phyloP scores from a whole-genome alignment of 2,888 invertebrate genomes.

The Diachrysia chrysitis region DNA sequence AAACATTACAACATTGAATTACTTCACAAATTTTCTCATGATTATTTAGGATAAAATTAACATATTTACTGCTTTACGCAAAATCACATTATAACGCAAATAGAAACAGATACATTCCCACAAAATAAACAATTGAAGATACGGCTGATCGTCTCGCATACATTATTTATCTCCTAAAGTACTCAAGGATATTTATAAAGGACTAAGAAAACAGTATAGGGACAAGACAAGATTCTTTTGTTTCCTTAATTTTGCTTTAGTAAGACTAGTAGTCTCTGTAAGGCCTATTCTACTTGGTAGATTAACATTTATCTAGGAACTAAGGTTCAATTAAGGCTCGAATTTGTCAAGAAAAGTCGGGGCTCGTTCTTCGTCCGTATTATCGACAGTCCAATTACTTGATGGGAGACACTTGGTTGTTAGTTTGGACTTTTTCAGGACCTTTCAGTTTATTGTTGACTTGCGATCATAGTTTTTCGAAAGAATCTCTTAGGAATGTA shows the following conservation, averaged over 20 bases:
- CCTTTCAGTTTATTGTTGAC: neutral
- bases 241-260: neutral
- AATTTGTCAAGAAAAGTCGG: neutral
- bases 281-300: too few species aligned
- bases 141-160: constrained; percentile 17
- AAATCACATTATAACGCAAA: constrained; percentile 37
- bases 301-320: too few species aligned
- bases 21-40: too few species aligned
- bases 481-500: neutral
- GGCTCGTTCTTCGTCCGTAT: neutral
- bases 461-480: neutral
- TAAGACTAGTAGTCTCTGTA: too few species aligned
- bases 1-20: too few species aligned
- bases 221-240: too few species aligned
- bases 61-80: constrained; percentile 16
- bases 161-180: constrained; percentile 17
- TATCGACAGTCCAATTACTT: neutral
- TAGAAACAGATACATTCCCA: constrained; percentile 37
- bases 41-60: constrained; percentile 12
- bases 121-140: constrained; percentile 20
- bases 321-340: neutral
- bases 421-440: neutral
- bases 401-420: neutral
- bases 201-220: neutral
- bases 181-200: constrained; percentile 12